Evolutionary conservation across 1,140 invertebrate species (phyloP), one percentile per base, ranked within the genome.

Genomic region (Drosophila guanche): DNA sequence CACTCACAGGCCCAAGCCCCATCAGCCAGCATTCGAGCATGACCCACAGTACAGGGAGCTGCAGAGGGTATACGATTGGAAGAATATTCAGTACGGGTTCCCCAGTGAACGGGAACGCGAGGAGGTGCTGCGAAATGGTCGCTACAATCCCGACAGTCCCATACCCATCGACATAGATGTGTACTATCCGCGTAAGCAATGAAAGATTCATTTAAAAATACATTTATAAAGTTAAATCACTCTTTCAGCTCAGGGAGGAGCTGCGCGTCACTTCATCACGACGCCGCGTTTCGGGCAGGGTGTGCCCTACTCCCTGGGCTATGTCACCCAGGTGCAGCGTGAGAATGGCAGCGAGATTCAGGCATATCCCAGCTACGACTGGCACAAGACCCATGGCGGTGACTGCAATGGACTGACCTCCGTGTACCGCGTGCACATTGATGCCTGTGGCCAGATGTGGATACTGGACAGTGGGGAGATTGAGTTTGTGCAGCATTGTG

Each of bases 381-480:
- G 73, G 76, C 83, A 86, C 55, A 84, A 69, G n/a, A 68, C 69
- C n/a, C 76, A 84, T 43, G 80, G 80, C 12, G 42, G 23, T 1
- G 65, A 84, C 23, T 86, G 83, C 48, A 51, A 80, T 62, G 83
- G 80, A 3, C 25, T 86, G 2, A 80, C 76, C 2, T 86, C 83
- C 5, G 74, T 80, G 5, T 86, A 77, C 45, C 73, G 83, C 4
- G 50, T 84, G 4, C 68, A 77, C 46, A 83, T 86, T 20, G 63
- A 66, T 59, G 76, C 93, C 58, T 95, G 94, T 63, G 92, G 92
- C 1, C 92, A 94, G 60, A 84, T 95, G 27, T 95, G 95, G 95
- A 92, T 95, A 0, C 63, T 95, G 40, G 95, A 95, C 69, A 93
- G 93, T 0, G 95, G 95, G 4, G 92, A 91, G 42, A 74, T 94